These are phyloP conservation scores for Anser cygnoides DNA, from an alignment of 2,113 vertebrate genomes.

Conservation along the genomic window DNA sequence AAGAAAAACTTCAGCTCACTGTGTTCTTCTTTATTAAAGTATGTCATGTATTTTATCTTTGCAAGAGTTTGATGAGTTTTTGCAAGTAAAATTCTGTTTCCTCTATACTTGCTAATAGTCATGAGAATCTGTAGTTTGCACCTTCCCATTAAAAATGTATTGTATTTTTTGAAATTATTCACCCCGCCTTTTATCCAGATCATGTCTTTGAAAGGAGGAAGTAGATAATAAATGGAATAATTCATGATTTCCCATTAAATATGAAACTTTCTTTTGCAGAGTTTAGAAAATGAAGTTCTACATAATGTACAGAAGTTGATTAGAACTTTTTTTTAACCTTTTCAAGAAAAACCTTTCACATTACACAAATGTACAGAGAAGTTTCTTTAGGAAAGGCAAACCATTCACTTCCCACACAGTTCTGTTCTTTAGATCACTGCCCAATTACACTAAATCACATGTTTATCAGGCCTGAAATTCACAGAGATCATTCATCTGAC, in stretches of 20 bases:
- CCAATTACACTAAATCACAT: slow-evolving; percentile 36
- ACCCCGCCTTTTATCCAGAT: slow-evolving; percentile 94
- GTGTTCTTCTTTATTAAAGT: slow-evolving; percentile 76
- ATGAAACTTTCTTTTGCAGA: slow-evolving; percentile 98
- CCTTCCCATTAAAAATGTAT: slow-evolving; percentile 90
- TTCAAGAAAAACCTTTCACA: slow-evolving; percentile 76
- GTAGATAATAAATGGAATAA: slow-evolving; percentile 99
- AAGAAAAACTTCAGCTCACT: slow-evolving; percentile 72
- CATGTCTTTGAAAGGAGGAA: slow-evolving; percentile 96
- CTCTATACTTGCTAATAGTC: slow-evolving; percentile 86
- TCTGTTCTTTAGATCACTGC: slow-evolving; percentile 24
- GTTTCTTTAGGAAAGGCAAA: slow-evolving; percentile 70
- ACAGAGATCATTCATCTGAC: not conserved
- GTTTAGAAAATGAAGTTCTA: slow-evolving; percentile 98
- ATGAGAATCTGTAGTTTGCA: slow-evolving; percentile 89
- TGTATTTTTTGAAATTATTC: slow-evolving; percentile 91
- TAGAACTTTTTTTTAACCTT: slow-evolving; percentile 89
- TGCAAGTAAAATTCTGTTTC: slow-evolving; percentile 90
- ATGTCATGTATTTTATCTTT: slow-evolving; percentile 81
- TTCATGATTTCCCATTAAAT: slow-evolving; percentile 99
- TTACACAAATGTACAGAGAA: slow-evolving; percentile 68
- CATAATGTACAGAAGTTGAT: slow-evolving; percentile 98
- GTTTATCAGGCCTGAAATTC: slow-evolving; percentile 17
- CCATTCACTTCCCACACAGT: slow-evolving; percentile 9
- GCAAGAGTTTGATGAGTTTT: slow-evolving; percentile 83